phyloP scores from a whole-genome alignment of 2,113 vertebrate species.

The Myxocyprinus asiaticus region DNA sequence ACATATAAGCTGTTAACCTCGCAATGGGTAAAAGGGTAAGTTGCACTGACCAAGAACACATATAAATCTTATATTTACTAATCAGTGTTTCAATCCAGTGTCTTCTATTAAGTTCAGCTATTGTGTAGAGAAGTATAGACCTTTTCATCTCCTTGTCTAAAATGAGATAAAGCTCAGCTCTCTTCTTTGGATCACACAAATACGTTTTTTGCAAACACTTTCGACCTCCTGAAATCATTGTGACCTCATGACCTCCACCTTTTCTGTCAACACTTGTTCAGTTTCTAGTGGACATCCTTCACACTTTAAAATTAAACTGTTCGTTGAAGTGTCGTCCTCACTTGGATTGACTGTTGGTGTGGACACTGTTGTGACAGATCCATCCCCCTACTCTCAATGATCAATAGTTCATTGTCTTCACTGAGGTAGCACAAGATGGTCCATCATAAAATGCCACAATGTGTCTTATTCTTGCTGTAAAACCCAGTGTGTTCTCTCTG shows the following conservation, averaged over 20 bases:
- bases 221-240: neutral
- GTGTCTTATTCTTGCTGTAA: slow-evolving; percentile 4
- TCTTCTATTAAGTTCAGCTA: too few species aligned
- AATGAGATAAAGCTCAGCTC: too few species aligned
- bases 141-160: too few species aligned
- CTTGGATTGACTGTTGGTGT: slow-evolving; percentile 17
- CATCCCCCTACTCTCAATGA: neutral
- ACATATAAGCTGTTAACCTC: too few species aligned
- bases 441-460: neutral
- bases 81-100: too few species aligned
- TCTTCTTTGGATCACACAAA: neutral
- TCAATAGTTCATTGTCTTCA: slow-evolving; percentile 36
- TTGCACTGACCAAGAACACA: too few species aligned
- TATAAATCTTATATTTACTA: too few species aligned
- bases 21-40: too few species aligned
- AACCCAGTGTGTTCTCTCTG: slow-evolving; percentile 1
- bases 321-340: neutral
- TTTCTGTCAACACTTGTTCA: neutral
- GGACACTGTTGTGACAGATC: neutral
- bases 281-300: neutral
- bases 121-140: too few species aligned
- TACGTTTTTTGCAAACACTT: neutral
- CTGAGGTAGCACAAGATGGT: neutral
- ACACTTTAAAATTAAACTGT: neutral
- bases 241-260: neutral